Evolutionary conservation across 2,113 vertebrate genomes (phyloP).

Genomic region (Stegastes partitus): DNA sequence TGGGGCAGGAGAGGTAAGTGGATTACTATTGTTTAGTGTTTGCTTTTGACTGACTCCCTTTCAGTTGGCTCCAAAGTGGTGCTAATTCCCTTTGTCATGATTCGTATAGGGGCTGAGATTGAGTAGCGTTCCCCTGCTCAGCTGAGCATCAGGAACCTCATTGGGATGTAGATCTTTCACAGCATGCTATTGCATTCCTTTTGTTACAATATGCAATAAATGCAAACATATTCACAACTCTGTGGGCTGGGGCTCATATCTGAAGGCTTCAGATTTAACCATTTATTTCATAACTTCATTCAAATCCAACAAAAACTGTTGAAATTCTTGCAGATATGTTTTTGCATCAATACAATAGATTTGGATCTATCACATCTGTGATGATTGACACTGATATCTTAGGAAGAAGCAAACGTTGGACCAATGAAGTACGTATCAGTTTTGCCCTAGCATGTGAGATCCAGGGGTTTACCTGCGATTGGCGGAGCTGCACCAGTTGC

Average conservation of each 20-base stretch:
- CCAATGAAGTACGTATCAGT: neutral
- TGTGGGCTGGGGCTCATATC: neutral
- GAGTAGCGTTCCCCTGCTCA: constrained; percentile 23
- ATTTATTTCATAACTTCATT: neutral
- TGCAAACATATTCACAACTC: constrained; percentile 26
- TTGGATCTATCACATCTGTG: neutral
- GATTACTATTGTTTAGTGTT: constrained; percentile 48
- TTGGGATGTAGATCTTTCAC: constrained; percentile 53
- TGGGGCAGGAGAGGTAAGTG: constrained; percentile 38
- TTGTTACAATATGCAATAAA: constrained; percentile 40
- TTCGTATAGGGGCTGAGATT: constrained; percentile 10
- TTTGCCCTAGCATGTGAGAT: neutral
- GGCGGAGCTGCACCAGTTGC: constrained; percentile 90
- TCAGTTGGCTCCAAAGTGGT: constrained; percentile 33
- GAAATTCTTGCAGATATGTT: constrained; percentile 10
- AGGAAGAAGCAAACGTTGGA: neutral
- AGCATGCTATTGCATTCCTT: constrained; percentile 31
- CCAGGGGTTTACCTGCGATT: constrained; percentile 88
- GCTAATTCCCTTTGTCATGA: constrained; percentile 57
- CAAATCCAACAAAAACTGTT: neutral
- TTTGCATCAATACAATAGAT: neutral
- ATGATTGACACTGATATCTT: neutral
- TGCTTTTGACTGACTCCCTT: constrained; percentile 40
- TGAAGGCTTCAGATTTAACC: neutral
- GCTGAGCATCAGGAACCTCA: constrained; percentile 26